Evolutionary conservation across 2,888 invertebrate genomes (phyloP), one percentile per base, ranked within the genome.

Genomic region (Syrista parreyssii): DNA sequence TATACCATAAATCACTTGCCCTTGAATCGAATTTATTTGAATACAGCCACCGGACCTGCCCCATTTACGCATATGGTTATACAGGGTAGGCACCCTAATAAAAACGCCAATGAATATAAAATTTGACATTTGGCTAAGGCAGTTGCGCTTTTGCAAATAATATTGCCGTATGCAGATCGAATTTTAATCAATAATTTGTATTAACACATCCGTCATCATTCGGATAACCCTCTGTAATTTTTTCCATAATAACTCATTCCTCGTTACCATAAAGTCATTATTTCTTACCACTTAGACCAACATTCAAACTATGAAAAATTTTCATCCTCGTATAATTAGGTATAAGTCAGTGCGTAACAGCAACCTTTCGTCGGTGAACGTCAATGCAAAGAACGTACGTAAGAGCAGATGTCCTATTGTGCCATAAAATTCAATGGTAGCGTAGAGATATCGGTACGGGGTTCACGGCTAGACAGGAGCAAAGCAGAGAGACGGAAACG

Each of bases 1-100:
- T 55, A 55, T 9, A 23, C 79, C 80, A 88, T 89, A 88, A 88
- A 89, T 88, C 55, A 55, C 23, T 55, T 55, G 23, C 1, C 55
- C 55, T 75, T 83, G 84, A 84, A 86, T 84, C 85, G 84, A 80
- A 85, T 83, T 82, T 81, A 87, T 86, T 87, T 83, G 79, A 75
- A 68, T 84, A 84, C 83, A 55, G 82, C 84, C 81, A 78, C 77
- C 76, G 77, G 73, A 78, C 79, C 81, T 86, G 87, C 83, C 85
- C 88, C 85, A 87, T 88, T 89, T 88, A 88, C 84, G 87, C 89
- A 89, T 89, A 89, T 88, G 89, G 86, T 86, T 89, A 78, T 77
- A 15, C n/a, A 76, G 55, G 55, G 55, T 55, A 55, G 55, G 9
- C 23, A 23, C 55, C 55, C 55, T 55, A 55, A 55, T 55, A 55